Conservation (phyloP, 2,888 invertebrate genomes). For the Nephrotoma guestfalica region DNA sequence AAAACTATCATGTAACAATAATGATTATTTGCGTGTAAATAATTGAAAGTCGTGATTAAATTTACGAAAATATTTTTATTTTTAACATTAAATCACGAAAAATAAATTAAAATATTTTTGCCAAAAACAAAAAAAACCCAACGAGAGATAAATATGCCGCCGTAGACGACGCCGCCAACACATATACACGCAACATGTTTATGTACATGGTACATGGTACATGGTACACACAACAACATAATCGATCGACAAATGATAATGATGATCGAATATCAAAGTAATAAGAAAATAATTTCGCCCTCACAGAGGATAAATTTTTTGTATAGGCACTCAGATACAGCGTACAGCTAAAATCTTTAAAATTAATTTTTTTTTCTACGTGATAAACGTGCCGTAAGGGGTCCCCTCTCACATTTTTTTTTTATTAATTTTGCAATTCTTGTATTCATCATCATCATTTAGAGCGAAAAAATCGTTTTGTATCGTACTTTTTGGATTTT, state of each 20-base stretch:
- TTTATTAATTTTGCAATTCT: not conserved
- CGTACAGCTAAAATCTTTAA: not conserved
- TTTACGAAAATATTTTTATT: not conserved
- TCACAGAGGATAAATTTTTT: not conserved
- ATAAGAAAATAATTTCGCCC: not conserved
- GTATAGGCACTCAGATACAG: not conserved
- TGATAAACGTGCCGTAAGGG: conserved; percentile 3
- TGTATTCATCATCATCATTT: not conserved
- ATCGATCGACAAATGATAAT: not conserved
- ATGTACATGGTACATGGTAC: not conserved
- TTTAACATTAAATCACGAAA: not conserved
- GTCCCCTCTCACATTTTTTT: not conserved
- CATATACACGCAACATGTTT: not conserved
- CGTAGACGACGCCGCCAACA: not conserved
- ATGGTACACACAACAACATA: not conserved
- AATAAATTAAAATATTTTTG: not conserved
- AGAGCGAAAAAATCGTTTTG: not conserved
- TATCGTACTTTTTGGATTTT: not conserved
- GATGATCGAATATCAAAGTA: not conserved
- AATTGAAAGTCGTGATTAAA: not conserved
- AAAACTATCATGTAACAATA: not conserved
- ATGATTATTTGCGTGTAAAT: not conserved
- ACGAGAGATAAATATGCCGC: not conserved
- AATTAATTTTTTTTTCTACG: not conserved
- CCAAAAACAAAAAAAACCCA: not conserved